phyloP scores from a whole-genome alignment of 2,113 vertebrate genomes.

The Nycticryphes semicollaris region DNA sequence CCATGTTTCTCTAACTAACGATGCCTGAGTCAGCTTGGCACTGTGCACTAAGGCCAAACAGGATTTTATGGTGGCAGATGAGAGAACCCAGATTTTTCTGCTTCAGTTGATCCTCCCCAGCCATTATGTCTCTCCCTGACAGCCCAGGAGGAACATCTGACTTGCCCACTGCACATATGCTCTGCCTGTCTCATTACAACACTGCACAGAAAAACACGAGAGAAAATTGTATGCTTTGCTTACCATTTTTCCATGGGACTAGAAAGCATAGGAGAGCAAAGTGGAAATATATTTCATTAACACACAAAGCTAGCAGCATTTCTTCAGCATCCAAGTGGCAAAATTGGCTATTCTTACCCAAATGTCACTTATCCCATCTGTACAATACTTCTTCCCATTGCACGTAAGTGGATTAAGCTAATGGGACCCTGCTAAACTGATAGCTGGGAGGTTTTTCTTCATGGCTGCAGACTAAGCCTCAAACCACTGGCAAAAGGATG shows the following conservation, averaged over 20 bases:
- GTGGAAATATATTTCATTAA: conserved; percentile 8
- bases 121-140: neutral
- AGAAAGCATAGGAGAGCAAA: conserved; percentile 84
- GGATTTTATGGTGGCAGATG: conserved; percentile 7
- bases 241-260: conserved; percentile 99
- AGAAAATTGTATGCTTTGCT: conserved; percentile 63
- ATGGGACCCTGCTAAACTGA: neutral
- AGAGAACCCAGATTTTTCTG: conserved; percentile 14
- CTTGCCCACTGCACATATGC: conserved; percentile 6
- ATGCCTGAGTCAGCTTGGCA: neutral
- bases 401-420: neutral
- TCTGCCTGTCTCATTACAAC: neutral
- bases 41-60: neutral
- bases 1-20: neutral
- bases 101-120: conserved; percentile 18
- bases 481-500: neutral
- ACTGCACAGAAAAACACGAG: neutral
- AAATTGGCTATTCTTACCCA: neutral
- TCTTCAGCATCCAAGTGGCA: conserved; percentile 5
- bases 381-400: neutral
- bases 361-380: neutral
- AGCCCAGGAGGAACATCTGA: conserved; percentile 43
- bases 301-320: neutral
- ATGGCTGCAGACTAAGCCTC: neutral
- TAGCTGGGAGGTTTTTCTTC: neutral